Evolutionary conservation across 2,797 vertebrate genomes (phyloP).

Genomic region (Danio kyathit): DNA sequence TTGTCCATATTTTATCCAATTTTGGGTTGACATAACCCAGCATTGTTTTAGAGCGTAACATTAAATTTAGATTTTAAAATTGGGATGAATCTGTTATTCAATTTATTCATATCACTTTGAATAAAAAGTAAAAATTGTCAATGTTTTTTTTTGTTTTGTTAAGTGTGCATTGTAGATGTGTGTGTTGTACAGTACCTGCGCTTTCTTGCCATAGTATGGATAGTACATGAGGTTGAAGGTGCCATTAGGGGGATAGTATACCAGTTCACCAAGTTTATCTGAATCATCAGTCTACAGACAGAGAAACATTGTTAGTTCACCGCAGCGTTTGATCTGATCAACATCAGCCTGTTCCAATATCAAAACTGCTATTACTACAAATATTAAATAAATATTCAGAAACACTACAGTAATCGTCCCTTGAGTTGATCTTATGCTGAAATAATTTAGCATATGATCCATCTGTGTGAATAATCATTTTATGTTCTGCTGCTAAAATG

Average conservation of each 20-base stretch:
- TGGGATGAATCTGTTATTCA: too few species aligned
- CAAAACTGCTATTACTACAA: slow-evolving; percentile 16
- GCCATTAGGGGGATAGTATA: slow-evolving; percentile 86
- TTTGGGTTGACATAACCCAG: too few species aligned
- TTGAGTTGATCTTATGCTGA: slow-evolving; percentile 40
- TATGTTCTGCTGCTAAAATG: not conserved
- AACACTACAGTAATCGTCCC: slow-evolving; percentile 29
- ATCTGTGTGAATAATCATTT: slow-evolving; percentile 37
- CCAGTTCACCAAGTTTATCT: slow-evolving; percentile 75
- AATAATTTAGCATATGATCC: slow-evolving; percentile 46
- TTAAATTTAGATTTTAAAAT: too few species aligned
- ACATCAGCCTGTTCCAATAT: slow-evolving; percentile 10
- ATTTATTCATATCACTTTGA: too few species aligned
- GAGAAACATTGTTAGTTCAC: not conserved
- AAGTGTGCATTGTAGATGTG: not conserved
- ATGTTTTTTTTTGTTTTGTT: too few species aligned
- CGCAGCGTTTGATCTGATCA: slow-evolving; percentile 1
- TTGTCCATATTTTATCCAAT: too few species aligned
- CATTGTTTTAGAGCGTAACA: too few species aligned
- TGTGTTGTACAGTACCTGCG: slow-evolving; percentile 84
- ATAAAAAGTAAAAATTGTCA: too few species aligned
- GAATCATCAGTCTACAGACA: slow-evolving; percentile 75
- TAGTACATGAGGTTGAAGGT: slow-evolving; percentile 94
- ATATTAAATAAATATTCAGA: not conserved
- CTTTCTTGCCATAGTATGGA: slow-evolving; percentile 94